Base-by-base conservation (phyloP, 2,888 invertebrate genomes). In the Hyalella azteca region DNA sequence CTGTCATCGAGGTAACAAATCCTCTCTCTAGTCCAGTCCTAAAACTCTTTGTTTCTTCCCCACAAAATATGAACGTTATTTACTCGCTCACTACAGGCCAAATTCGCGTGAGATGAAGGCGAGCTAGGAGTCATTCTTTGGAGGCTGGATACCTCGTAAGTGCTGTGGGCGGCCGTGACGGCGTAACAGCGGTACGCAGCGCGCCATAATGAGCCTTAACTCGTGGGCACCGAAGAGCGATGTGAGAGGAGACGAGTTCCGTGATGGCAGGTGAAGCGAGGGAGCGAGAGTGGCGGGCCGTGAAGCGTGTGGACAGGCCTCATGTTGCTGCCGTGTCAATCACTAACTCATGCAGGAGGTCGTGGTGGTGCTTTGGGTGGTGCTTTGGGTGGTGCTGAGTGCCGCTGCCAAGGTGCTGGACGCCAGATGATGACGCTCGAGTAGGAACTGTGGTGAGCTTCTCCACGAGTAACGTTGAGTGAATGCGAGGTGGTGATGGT, bases 271-370 rank as follows among this genome's bases (percentile, higher is more conserved):
- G 29, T 59, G 29, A 59, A 13, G 26, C 15, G 22, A 29, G 4
- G 11, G 36, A 19, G 9, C 9, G 29, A 15, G 66, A 29, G 41
- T 41, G 36, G n/a, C 15, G 45, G 45, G 75, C 45, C 41, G 15
- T n/a, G 45, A 29, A 75, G 45, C 75, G 41, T 75, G 75, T 48
- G 78, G 79, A 82, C 81, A 82, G 79, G 81, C 82, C 79, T 82
- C 82, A 78, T 73, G 73, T 81, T 82, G 79, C 82, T 78, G 73
- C 73, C 81, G 48, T 82, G 82, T 82, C 82, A 82, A 82, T 82
- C 82, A 82, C 75, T 75, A 81, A 81, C 79, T 81, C 81, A 81
- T 79, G 79, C 79, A 78, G 77, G 79, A 39, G 40, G 75, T 32
- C 75, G 32, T 66, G 36, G 66, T 66, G 36, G 66, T 45, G 45